A percentile compares a stretch with the other conserved stretches of the same genome.
These are phyloP conservation scores for Eleutherodactylus coqui DNA, from an alignment of 2,797 vertebrate genomes.

Conservation along the genomic window DNA sequence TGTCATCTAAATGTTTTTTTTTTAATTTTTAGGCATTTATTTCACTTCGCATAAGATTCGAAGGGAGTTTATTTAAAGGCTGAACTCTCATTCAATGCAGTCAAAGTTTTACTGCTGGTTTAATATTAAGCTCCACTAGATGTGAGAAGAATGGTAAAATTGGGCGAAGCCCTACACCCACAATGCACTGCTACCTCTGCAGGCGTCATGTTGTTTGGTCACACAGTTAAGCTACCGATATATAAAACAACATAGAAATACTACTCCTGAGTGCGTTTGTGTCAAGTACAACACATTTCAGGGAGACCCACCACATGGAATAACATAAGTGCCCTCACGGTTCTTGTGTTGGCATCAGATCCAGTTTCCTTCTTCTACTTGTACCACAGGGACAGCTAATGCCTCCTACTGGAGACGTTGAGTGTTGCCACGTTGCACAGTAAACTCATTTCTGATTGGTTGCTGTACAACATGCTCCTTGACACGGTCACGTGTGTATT, in stretches of 20 bases:
- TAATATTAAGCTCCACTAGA: slow-evolving; percentile 13
- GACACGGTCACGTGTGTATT: neutral
- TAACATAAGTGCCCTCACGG: neutral
- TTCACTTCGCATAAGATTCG: slow-evolving; percentile 21
- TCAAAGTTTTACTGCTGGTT: slow-evolving; percentile 31
- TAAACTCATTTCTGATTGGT: slow-evolving; percentile 17
- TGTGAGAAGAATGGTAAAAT: slow-evolving; percentile 18
- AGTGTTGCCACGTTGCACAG: slow-evolving; percentile 30
- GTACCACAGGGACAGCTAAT: neutral
- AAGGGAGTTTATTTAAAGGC: neutral
- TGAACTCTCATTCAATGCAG: slow-evolving; percentile 22
- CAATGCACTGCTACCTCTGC: neutral
- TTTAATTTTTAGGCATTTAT: neutral
- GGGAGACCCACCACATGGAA: neutral
- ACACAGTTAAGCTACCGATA: neutral
- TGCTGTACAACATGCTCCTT: slow-evolving; percentile 13
- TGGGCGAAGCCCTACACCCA: neutral
- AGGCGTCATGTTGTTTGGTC: neutral
- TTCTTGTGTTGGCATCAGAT: neutral
- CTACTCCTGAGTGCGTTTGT: slow-evolving; percentile 48
- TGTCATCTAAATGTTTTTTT: neutral
- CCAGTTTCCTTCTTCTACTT: neutral
- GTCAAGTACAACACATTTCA: slow-evolving; percentile 14
- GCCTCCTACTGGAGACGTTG: neutral
- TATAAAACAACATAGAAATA: slow-evolving; percentile 36